phyloP scores from a whole-genome alignment of 2,888 invertebrate species.

The Athalia cordata region DNA sequence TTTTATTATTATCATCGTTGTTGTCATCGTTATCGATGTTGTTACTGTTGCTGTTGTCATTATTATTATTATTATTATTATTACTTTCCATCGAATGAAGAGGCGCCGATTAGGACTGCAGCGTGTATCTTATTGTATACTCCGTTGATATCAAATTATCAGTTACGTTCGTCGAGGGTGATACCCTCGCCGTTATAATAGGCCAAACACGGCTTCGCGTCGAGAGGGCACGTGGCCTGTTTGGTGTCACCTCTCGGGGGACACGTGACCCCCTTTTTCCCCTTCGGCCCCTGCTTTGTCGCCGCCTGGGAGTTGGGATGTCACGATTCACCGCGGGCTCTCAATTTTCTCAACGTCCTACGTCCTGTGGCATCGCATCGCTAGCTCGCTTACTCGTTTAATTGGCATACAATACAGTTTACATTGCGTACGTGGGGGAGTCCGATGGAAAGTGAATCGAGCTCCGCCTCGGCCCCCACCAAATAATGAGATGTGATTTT shows the following conservation, averaged over 20 bases:
- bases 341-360: background rate
- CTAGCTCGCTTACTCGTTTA: conserved; percentile 21
- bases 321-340: too few relatives aligned
- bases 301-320: background rate
- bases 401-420: conserved; percentile 10
- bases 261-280: conserved; percentile 31
- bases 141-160: conserved; percentile 39
- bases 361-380: background rate
- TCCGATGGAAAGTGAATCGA: too few relatives aligned
- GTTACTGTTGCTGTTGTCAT: too few relatives aligned
- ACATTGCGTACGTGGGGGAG: background rate
- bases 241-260: conserved; percentile 40
- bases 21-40: too few relatives aligned
- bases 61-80: too few relatives aligned
- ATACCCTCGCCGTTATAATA: conserved; percentile 41
- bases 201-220: conserved; percentile 58
- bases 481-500: too few relatives aligned
- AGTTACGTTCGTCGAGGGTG: conserved; percentile 31
- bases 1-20: too few relatives aligned
- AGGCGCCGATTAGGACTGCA: background rate
- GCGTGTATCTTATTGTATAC: conserved; percentile 5
- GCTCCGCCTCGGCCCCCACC: too few relatives aligned
- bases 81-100: too few relatives aligned
- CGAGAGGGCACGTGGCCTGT: conserved; percentile 65
- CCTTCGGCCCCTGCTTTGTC: background rate